Percentiles rank a stretch among this genome's conserved stretches.
Evolutionary conservation across 2,113 vertebrate genomes (phyloP).

Genomic region (Corythaeola cristata): DNA sequence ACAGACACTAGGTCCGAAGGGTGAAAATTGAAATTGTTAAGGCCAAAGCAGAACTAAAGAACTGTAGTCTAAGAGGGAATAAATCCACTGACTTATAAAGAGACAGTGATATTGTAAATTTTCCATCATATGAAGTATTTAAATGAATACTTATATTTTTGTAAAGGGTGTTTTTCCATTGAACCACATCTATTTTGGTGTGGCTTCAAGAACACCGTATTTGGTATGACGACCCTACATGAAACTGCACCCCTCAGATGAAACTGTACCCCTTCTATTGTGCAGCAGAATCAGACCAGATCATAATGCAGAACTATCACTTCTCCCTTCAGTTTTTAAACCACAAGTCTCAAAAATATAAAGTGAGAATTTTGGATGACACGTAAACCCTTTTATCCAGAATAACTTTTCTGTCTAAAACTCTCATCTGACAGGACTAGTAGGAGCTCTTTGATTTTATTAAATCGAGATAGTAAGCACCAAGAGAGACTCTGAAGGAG

Average conservation of each 20-base stretch:
- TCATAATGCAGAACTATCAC: not conserved
- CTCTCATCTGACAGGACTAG: not conserved
- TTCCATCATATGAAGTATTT: not conserved
- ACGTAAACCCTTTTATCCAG: not conserved
- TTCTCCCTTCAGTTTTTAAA: not conserved
- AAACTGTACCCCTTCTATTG: not conserved
- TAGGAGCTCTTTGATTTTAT: not conserved
- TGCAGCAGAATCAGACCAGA: not conserved
- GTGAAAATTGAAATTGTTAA: not conserved
- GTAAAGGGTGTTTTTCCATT: not conserved
- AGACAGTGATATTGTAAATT: not conserved
- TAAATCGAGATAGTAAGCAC: not conserved
- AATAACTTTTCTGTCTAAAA: not conserved
- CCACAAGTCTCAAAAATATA: not conserved
- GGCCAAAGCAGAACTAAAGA: not conserved
- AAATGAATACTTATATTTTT: not conserved
- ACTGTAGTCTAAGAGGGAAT: not conserved
- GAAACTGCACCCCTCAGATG: accelerated
- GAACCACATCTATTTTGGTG: not conserved
- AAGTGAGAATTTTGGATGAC: not conserved
- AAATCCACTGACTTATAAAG: not conserved
- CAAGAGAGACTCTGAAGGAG: not conserved
- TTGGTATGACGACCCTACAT: not conserved
- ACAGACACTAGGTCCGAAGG: not conserved
- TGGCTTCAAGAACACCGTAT: not conserved